Conservation (phyloP, 2,113 vertebrate genomes). For the Thryonomys swinderianus region DNA sequence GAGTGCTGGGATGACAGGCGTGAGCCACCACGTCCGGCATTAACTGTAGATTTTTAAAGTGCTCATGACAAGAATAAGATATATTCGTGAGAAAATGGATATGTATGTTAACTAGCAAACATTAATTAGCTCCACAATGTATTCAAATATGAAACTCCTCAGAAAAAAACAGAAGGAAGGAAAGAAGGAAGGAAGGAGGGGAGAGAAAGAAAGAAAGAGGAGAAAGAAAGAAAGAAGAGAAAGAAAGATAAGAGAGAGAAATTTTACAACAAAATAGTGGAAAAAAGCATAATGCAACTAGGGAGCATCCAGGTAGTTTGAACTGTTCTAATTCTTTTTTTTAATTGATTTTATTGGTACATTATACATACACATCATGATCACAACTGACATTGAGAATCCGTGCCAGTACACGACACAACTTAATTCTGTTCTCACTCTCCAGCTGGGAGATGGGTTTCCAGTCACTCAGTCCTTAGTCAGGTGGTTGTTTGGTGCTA, state of each 20-base stretch:
- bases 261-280: neutral
- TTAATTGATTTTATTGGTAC: too few species aligned
- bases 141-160: neutral
- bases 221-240: neutral
- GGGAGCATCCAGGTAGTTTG: fast-evolving
- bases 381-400: too few species aligned
- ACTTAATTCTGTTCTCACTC: neutral
- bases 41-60: neutral
- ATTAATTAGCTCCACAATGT: neutral
- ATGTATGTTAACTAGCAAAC: neutral
- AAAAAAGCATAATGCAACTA: neutral
- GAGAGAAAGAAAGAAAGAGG: too few species aligned
- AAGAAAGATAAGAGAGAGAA: too few species aligned
- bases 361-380: too few species aligned
- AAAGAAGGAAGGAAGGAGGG: too few species aligned
- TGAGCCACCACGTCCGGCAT: neutral
- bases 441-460: neutral
- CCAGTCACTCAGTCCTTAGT: neutral
- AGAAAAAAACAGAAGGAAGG: neutral
- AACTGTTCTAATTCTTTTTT: neutral
- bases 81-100: neutral
- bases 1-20: neutral
- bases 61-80: neutral
- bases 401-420: too few species aligned
- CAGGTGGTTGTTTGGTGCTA: neutral